Base-by-base conservation (phyloP, 2,888 invertebrate species). In the Meghimatium bilineatum region DNA sequence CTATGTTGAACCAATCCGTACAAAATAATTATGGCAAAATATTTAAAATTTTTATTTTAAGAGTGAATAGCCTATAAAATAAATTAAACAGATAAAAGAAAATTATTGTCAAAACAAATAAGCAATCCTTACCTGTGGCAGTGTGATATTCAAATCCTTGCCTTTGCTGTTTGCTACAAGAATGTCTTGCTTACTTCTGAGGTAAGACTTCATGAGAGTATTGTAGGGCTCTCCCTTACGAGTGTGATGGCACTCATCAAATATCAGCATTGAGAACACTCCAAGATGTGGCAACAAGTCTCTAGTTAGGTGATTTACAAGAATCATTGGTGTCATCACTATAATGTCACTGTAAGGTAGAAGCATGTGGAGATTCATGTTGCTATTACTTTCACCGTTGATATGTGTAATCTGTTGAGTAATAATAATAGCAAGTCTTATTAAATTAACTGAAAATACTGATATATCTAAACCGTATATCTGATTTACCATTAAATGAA, bases 261-360 rank as follows among this genome's bases (percentile, higher is more conserved):
- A 83, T 52, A 89, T 85, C 38, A 89, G 29, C 60, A 89, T 74
- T 44, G 88, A 74, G 78, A 88, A 85, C 1, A 80, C 85, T 26
- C 49, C 63, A 20, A 89, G 77, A 17, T 80, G 49, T 1, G 67
- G 52, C 34, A 86, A 84, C 3, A n/a, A 5, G 0, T 67, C 67
- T n/a, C 79, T 80, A 26, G 71, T 82, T 36, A 90, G 80, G 79
- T 88, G 89, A 82, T 88, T 92, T 86, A 91, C 87, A 71, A 93
- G 88, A 66, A 93, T 88, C 80, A 90, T 90, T 0, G 93, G 92
- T 5, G 93, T 93, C 82, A 92, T 88, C 56, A 92, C 91, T 67
- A 91, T 66, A 8, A 90, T 83, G 83, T 89, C 86, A 76, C 84
- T 69, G 23, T 86, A 56, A 1, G 81, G 79, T 71, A 89, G 26